phyloP scores from a whole-genome alignment of 1,140 invertebrate genomes.

The Hypothenemus hampei region DNA sequence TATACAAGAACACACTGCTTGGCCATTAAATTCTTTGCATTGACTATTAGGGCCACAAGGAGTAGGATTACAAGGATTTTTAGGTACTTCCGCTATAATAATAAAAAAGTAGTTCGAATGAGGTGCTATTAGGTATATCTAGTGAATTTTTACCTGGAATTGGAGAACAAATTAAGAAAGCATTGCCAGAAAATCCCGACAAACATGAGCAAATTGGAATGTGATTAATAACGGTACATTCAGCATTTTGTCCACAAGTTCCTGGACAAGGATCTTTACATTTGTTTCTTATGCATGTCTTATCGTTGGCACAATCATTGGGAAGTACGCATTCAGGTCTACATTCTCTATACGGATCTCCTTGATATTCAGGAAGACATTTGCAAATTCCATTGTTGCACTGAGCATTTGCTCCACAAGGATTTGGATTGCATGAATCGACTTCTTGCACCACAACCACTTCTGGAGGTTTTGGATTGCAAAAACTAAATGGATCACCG shows the following conservation, averaged over 20 bases:
- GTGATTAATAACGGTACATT: conserved; percentile 65
- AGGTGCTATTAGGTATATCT: neutral
- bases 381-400: conserved; percentile 62
- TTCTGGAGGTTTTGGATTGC: conserved; percentile 47
- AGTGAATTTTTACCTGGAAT: conserved; percentile 45
- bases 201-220: conserved; percentile 69
- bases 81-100: conserved; percentile 44
- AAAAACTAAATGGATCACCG: conserved; percentile 60
- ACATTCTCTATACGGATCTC: conserved; percentile 60
- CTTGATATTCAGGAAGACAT: conserved; percentile 64
- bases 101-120: conserved; percentile 42
- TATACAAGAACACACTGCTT: conserved; percentile 68
- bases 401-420: conserved; percentile 54
- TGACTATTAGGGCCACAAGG: conserved; percentile 74
- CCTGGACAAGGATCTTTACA: conserved; percentile 65
- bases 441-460: conserved; percentile 3
- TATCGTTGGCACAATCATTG: conserved; percentile 64
- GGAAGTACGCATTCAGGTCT: conserved; percentile 61
- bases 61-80: conserved; percentile 63
- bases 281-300: conserved; percentile 67
- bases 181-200: conserved; percentile 69
- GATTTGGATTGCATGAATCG: conserved; percentile 54
- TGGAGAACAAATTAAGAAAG: conserved; percentile 52
- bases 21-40: conserved; percentile 61
- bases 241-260: conserved; percentile 56